Conservation (phyloP, 2,888 invertebrate species). For the Drosophila kambysellisi region DNA sequence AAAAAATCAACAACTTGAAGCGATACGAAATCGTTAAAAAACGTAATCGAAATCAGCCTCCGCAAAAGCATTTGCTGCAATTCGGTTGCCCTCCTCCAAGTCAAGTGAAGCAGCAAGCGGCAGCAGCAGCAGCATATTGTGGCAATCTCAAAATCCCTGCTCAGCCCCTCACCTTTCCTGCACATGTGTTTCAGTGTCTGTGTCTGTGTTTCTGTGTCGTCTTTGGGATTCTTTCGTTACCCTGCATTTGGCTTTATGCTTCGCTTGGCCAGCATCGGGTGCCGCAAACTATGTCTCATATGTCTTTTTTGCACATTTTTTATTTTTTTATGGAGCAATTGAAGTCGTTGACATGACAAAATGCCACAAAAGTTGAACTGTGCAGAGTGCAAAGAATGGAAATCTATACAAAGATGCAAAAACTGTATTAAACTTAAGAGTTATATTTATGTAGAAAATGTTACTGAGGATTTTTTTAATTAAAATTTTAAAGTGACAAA, state of each 20-base stretch:
- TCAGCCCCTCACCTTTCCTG: neutral
- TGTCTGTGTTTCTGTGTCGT: slow-evolving; percentile 22
- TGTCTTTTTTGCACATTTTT: neutral
- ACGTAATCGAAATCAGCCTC: slow-evolving; percentile 56
- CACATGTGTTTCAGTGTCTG: slow-evolving; percentile 10
- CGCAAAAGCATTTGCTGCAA: slow-evolving; percentile 49
- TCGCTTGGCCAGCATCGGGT: slow-evolving; percentile 49
- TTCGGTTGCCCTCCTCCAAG: slow-evolving; percentile 34
- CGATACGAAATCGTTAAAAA: slow-evolving; percentile 53
- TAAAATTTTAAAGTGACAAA: fast-evolving
- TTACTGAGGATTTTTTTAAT: neutral
- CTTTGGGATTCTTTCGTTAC: slow-evolving; percentile 53
- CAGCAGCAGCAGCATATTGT: slow-evolving; percentile 54
- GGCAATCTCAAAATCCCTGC: slow-evolving; percentile 72
- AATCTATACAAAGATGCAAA: neutral
- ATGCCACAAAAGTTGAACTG: slow-evolving; percentile 56
- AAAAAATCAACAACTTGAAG: slow-evolving; percentile 36
- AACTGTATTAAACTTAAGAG: neutral
- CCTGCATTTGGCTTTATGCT: slow-evolving; percentile 62
- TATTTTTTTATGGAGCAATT: slow-evolving; percentile 41
- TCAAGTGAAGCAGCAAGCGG: slow-evolving; percentile 55
- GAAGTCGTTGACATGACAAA: slow-evolving; percentile 57
- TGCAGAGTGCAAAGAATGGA: neutral
- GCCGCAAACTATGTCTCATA: slow-evolving; percentile 31
- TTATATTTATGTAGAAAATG: neutral